Conservation (phyloP, 1,140 invertebrate genomes). For the Heliconius hermathena region DNA sequence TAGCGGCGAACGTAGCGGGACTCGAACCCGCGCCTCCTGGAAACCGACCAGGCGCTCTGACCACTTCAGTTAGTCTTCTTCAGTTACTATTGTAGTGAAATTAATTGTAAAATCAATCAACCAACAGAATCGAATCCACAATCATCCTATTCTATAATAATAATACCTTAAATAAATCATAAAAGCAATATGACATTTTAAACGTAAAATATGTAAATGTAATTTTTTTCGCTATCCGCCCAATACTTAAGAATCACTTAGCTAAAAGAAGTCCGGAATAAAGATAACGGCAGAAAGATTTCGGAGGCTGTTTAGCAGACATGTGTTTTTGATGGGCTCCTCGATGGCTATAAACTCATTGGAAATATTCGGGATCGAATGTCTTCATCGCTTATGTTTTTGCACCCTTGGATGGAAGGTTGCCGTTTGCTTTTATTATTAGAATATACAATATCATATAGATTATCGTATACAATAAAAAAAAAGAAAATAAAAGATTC, state of each 20-base stretch:
- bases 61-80: too few species aligned
- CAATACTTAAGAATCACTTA: slow-evolving; percentile 30
- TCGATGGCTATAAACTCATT: slow-evolving; percentile 37
- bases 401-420: background rate
- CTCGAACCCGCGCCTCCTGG: too few species aligned
- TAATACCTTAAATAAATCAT: background rate
- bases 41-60: too few species aligned
- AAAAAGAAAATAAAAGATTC: too few species aligned
- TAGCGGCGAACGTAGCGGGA: too few species aligned
- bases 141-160: too few species aligned
- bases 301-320: slow-evolving; percentile 44
- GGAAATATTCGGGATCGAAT: slow-evolving; percentile 30
- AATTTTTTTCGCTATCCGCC: slow-evolving; percentile 15
- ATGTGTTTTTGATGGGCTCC: slow-evolving; percentile 55
- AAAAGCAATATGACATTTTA: background rate
- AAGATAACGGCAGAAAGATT: slow-evolving; percentile 64
- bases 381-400: slow-evolving; percentile 20
- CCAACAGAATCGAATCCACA: too few species aligned
- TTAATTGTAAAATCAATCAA: too few species aligned
- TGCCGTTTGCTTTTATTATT: background rate
- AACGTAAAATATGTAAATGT: background rate
- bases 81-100: too few species aligned
- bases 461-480: too few species aligned
- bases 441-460: background rate
- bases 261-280: slow-evolving; percentile 47